Evolutionary conservation across 2,888 invertebrate genomes (phyloP).

Genomic region (Hyppa rectilinea): DNA sequence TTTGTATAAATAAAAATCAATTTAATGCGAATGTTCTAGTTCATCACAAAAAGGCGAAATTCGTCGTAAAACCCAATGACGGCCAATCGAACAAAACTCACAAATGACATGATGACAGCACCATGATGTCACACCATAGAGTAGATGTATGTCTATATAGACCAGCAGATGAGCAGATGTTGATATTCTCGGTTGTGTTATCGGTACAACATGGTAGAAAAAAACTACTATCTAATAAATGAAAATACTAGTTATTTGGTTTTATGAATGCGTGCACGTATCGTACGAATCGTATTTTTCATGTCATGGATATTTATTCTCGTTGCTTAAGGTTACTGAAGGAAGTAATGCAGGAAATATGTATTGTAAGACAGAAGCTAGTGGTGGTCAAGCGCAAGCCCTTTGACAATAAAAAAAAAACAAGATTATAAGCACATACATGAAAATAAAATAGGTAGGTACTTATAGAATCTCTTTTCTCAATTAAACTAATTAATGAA

Average conservation of each 20-base stretch:
- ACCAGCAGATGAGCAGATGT: slow-evolving; percentile 59
- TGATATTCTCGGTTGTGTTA: slow-evolving; percentile 33
- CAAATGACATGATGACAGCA: slow-evolving; percentile 62
- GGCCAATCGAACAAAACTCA: slow-evolving; percentile 77
- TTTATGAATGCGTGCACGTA: not conserved
- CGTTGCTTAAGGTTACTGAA: no score
- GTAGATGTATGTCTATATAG: slow-evolving; percentile 46
- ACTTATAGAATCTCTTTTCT: no score
- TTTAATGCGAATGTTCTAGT: slow-evolving; percentile 76
- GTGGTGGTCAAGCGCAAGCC: no score
- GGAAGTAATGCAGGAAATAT: no score
- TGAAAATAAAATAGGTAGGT: no score
- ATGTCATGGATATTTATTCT: no score
- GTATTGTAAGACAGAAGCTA: no score
- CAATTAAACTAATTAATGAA: no score
- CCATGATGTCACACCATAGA: slow-evolving; percentile 68
- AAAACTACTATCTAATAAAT: slow-evolving; percentile 17
- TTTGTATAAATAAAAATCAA: slow-evolving; percentile 64
- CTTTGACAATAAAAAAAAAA: no score
- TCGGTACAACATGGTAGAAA: slow-evolving; percentile 16
- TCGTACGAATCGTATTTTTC: not conserved
- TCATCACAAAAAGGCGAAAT: slow-evolving; percentile 78
- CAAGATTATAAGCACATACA: no score
- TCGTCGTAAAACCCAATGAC: slow-evolving; percentile 79
- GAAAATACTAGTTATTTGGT: not conserved